These are phyloP conservation scores for Leptura quadrifasciata DNA, from an alignment of 2,888 invertebrate species.

Conservation along the genomic window DNA sequence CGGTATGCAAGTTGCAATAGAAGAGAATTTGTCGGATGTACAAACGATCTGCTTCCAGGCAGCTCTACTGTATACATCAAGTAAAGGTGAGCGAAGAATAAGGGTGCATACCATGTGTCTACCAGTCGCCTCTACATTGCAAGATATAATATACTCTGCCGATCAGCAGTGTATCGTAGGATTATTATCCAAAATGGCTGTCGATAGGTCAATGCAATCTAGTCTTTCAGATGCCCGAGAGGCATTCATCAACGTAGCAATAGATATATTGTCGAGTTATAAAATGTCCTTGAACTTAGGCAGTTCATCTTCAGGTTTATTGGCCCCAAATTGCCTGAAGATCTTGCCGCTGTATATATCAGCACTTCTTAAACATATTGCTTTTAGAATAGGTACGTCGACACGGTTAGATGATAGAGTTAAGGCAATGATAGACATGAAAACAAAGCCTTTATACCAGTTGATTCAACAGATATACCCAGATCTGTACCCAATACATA, in stretches of 20 bases:
- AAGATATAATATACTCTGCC: slow-evolving; percentile 91
- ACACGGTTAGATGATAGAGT: slow-evolving; percentile 95
- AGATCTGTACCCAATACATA: slow-evolving; percentile 91
- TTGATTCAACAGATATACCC: slow-evolving; percentile 93
- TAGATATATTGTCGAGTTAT: slow-evolving; percentile 90
- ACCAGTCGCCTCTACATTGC: slow-evolving; percentile 89
- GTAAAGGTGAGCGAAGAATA: slow-evolving; percentile 94
- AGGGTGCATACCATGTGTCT: slow-evolving; percentile 97
- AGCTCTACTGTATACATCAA: slow-evolving; percentile 96
- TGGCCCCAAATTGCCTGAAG: slow-evolving; percentile 86
- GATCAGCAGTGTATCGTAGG: slow-evolving; percentile 96
- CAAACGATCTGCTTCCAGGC: slow-evolving; percentile 98
- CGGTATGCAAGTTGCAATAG: slow-evolving; percentile 97
- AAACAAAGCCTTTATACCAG: slow-evolving; percentile 87
- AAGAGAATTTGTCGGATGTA: slow-evolving; percentile 90
- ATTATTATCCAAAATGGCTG: slow-evolving; percentile 97
- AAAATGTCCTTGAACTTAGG: slow-evolving; percentile 81
- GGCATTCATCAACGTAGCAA: slow-evolving; percentile 95
- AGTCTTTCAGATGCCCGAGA: slow-evolving; percentile 95
- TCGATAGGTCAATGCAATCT: slow-evolving; percentile 90
- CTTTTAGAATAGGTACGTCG: slow-evolving; percentile 91
- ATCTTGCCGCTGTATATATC: slow-evolving; percentile 92
- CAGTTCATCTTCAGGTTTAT: slow-evolving; percentile 78
- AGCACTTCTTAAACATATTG: slow-evolving; percentile 91
- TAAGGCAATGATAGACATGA: slow-evolving; percentile 94